Evolutionary conservation across 2,113 vertebrate species (phyloP), one percentile per base, ranked within the genome.

Genomic region (Salvelinus namaycush): DNA sequence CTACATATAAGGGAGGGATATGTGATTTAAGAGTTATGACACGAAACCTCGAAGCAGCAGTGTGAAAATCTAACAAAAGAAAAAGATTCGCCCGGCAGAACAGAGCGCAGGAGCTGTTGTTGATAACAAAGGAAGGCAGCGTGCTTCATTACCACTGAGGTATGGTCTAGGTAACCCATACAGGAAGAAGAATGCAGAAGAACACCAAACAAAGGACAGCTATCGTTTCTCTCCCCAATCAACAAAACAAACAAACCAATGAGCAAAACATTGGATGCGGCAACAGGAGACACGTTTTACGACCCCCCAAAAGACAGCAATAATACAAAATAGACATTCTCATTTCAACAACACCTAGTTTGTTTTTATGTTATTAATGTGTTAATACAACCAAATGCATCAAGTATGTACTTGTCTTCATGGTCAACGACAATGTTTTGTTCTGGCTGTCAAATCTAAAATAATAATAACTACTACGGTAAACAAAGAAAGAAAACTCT

Each of bases 81-180:
- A 60, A 74, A 39, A 51, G 24, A 24, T 67, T 64, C 24, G 34
- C 7, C 9, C 34, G 5, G 34, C 6, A 8, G 34, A 44, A 44
- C 64, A 11, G 24, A 75, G 24, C 69, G 26, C 62, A 4, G 14
- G 16, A 54, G 34, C 3, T 75, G 73, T 31, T 31, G n/a, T 73
- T 82, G 81, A 81, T 81, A 89, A 90, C 87, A 88, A 89, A 90
- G 83, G 51, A 59, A 69, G 4, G 78, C 83, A 68, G 34, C 49
- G 84, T 78, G 79, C 74, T 11, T 44, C 39, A 9, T 44, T 9
- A 44, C 8, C 8, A 44, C 39, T 11, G 39, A 44, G 39, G 7
- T 44, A 44, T 11, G 39, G 80, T 87, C 67, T 84, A 18, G 72
- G 75, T 64, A 70, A 74, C 64, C 79, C 78, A 22, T 54, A 78